Evolutionary conservation across 2,888 invertebrate species (phyloP).

Genomic region (Ctena decussata): DNA sequence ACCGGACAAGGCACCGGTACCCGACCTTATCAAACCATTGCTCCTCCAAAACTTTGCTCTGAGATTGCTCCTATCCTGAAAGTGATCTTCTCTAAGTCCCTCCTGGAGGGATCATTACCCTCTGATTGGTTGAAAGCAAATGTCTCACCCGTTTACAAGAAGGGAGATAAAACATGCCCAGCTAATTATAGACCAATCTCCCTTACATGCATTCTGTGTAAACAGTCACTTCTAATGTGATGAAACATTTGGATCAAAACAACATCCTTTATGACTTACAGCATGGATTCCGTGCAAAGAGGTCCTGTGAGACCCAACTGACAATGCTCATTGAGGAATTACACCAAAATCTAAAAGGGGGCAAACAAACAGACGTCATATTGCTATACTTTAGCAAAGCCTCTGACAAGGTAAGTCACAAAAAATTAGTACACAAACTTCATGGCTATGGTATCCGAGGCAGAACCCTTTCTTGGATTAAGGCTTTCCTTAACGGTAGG

Average conservation of each 20-base stretch:
- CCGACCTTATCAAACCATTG: neutral
- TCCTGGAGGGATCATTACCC: neutral
- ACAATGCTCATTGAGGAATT: too few relatives aligned
- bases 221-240: neutral
- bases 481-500: too few relatives aligned
- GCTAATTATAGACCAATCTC: neutral
- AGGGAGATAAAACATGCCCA: neutral
- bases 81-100: neutral
- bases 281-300: too few relatives aligned
- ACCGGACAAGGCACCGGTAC: neutral
- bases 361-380: too few relatives aligned
- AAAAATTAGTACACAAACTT: too few relatives aligned
- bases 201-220: neutral
- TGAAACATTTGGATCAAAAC: neutral
- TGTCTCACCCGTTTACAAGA: neutral
- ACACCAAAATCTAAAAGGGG: too few relatives aligned
- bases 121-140: slow-evolving; percentile 4
- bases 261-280: too few relatives aligned
- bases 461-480: too few relatives aligned
- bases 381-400: too few relatives aligned
- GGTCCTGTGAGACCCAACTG: too few relatives aligned
- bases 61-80: slow-evolving; percentile 1
- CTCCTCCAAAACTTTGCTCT: neutral
- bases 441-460: too few relatives aligned
- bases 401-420: too few relatives aligned